These are phyloP conservation scores for Habropoda laboriosa DNA, from an alignment of 1,140 invertebrate species.

Conservation along the genomic window DNA sequence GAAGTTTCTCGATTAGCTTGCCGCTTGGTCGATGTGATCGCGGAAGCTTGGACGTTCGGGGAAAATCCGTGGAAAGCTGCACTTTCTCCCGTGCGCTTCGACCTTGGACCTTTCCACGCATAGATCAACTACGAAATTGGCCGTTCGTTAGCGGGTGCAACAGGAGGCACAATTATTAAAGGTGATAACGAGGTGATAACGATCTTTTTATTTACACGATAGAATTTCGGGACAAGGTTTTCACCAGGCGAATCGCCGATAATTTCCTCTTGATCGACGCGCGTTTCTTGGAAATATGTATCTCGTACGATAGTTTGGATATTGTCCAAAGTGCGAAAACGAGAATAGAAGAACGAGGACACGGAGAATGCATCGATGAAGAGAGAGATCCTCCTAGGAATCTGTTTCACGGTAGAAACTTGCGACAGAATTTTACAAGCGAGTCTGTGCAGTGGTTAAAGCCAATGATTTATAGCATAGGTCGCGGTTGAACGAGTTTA, in stretches of 20 bases:
- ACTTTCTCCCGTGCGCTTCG: background rate
- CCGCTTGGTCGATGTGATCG: too few species aligned
- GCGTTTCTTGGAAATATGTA: background rate
- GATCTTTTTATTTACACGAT: background rate
- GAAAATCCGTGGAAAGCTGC: background rate
- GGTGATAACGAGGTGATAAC: background rate
- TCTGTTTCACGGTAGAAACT: too few species aligned
- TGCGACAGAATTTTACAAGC: too few species aligned
- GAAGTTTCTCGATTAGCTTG: too few species aligned
- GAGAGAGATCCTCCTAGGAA: too few species aligned
- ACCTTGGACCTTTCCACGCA: slow-evolving; percentile 35
- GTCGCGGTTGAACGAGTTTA: background rate
- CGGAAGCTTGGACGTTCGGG: too few species aligned
- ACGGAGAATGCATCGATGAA: background rate
- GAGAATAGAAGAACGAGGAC: background rate
- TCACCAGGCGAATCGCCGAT: too few species aligned
- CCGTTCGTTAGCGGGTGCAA: slow-evolving; percentile 29
- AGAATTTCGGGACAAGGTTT: slow-evolving; percentile 18
- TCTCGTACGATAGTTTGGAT: slow-evolving; percentile 9
- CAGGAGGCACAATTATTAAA: slow-evolving; percentile 14
- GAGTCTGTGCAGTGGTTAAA: too few species aligned
- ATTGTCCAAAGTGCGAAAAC: slow-evolving; percentile 9
- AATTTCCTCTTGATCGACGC: slow-evolving; percentile 9
- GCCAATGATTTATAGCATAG: background rate
- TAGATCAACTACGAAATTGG: slow-evolving; percentile 40